These are phyloP conservation scores for Phymorhynchus buccinoides DNA, from an alignment of 1,140 invertebrate species.

Conservation along the genomic window DNA sequence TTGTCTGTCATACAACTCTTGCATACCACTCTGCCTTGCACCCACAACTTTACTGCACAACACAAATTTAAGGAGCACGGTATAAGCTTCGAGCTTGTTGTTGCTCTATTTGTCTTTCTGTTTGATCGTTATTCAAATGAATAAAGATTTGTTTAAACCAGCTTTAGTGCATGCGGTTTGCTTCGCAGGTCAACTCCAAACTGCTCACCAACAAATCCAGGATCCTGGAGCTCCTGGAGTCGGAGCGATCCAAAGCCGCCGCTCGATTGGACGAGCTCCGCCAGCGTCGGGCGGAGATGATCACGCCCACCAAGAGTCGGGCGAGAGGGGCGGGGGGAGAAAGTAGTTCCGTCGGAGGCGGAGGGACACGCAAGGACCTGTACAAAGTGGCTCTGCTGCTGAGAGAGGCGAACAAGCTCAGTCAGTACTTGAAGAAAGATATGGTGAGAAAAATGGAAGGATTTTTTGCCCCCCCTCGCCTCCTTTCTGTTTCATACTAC, in stretches of 20 bases:
- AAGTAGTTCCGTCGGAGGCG: not conserved
- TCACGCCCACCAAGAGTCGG: constrained; percentile 41
- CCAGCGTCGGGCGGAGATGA: constrained; percentile 55
- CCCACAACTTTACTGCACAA: too few species aligned
- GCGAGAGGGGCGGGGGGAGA: not conserved
- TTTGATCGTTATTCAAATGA: too few species aligned
- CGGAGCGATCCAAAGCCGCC: constrained; percentile 51
- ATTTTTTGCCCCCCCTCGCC: too few species aligned
- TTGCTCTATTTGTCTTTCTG: too few species aligned
- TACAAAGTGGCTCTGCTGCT: constrained; percentile 66
- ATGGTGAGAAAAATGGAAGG: constrained; percentile 55
- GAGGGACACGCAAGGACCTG: constrained; percentile 51
- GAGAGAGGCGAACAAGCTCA: constrained; percentile 72
- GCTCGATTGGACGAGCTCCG: constrained; percentile 59
- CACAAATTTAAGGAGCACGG: too few species aligned
- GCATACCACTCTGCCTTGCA: too few species aligned
- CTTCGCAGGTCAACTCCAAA: constrained; percentile 39
- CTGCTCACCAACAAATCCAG: constrained; percentile 41
- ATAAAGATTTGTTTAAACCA: too few species aligned
- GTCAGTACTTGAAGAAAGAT: constrained; percentile 66
- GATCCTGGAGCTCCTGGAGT: constrained; percentile 56
- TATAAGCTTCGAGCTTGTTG: too few species aligned
- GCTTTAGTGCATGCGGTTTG: too few species aligned
- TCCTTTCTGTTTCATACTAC: too few species aligned
- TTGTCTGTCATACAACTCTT: too few species aligned